A percentile compares a stretch with the other conserved stretches of the same genome.
These are phyloP conservation scores for Furnarius figulus DNA, from an alignment of 2,113 vertebrate species.

Conservation along the genomic window DNA sequence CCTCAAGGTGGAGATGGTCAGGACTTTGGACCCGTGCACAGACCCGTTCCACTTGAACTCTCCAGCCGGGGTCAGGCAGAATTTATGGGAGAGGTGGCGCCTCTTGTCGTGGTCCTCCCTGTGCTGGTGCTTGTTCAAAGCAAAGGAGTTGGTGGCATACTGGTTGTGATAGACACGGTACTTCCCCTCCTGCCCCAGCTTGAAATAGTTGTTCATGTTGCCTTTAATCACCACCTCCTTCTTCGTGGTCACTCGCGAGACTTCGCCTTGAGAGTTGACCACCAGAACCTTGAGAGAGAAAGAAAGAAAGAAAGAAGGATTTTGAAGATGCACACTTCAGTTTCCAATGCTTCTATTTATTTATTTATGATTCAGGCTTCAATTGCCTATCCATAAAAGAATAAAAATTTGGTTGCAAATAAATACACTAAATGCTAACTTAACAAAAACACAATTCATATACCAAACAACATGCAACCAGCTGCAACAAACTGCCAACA, in stretches of 20 bases:
- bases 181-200: slow-evolving; percentile 97
- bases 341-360: neutral
- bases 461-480: neutral
- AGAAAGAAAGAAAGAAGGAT: neutral
- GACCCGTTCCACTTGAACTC: slow-evolving; percentile 99
- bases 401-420: neutral
- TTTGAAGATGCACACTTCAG: neutral
- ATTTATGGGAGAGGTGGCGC: slow-evolving; percentile 95
- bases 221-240: slow-evolving; percentile 90
- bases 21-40: slow-evolving; percentile 91
- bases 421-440: neutral
- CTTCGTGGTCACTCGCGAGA: slow-evolving; percentile 86
- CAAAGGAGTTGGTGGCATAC: slow-evolving; percentile 93
- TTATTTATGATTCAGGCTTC: neutral
- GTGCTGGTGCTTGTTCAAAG: slow-evolving; percentile 98
- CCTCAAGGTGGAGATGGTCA: slow-evolving; percentile 93
- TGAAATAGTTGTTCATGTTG: slow-evolving; percentile 85
- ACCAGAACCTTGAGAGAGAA: slow-evolving; percentile 81
- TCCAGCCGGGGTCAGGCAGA: slow-evolving; percentile 91
- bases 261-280: slow-evolving; percentile 89
- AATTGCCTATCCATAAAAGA: neutral
- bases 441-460: neutral
- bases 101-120: slow-evolving; percentile 98
- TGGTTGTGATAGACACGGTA: slow-evolving; percentile 98
- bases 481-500: neutral